Evolutionary conservation across 2,888 invertebrate genomes (phyloP).

Genomic region (Drosophila imparisetae): DNA sequence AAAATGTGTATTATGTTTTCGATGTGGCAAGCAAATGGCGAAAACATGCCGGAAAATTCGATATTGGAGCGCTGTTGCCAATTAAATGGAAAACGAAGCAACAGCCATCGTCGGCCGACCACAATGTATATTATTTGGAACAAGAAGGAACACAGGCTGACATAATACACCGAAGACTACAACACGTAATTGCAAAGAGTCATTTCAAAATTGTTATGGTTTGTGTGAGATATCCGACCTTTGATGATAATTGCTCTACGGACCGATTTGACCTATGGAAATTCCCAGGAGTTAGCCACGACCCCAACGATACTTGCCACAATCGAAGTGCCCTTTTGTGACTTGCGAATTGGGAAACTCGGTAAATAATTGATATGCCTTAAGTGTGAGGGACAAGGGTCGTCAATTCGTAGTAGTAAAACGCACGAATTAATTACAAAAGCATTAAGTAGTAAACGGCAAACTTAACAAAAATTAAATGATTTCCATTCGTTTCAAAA

Average conservation of each 20-base stretch:
- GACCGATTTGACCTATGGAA: constrained; percentile 38
- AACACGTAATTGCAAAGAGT: neutral
- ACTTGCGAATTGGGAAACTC: neutral
- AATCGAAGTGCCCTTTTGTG: constrained; percentile 19
- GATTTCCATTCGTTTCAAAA: neutral
- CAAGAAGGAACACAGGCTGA: neutral
- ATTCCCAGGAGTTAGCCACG: constrained; percentile 6
- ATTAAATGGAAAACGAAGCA: neutral
- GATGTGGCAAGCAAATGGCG: neutral
- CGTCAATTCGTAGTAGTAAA: constrained; percentile 24
- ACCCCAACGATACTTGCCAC: constrained; percentile 12
- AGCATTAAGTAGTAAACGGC: neutral
- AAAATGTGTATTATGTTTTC: constrained; percentile 22
- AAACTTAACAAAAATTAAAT: neutral
- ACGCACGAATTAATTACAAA: neutral
- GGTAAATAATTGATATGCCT: constrained; percentile 27
- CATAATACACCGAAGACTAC: neutral
- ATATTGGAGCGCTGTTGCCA: neutral
- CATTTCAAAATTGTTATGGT: neutral
- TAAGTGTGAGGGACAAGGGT: neutral
- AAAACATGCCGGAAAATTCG: constrained; percentile 5
- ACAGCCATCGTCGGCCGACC: neutral
- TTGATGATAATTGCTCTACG: constrained; percentile 6
- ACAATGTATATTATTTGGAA: neutral
- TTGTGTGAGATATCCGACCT: neutral